Conservation (phyloP, 2,797 vertebrate species). For the Acanthopagrus latus region DNA sequence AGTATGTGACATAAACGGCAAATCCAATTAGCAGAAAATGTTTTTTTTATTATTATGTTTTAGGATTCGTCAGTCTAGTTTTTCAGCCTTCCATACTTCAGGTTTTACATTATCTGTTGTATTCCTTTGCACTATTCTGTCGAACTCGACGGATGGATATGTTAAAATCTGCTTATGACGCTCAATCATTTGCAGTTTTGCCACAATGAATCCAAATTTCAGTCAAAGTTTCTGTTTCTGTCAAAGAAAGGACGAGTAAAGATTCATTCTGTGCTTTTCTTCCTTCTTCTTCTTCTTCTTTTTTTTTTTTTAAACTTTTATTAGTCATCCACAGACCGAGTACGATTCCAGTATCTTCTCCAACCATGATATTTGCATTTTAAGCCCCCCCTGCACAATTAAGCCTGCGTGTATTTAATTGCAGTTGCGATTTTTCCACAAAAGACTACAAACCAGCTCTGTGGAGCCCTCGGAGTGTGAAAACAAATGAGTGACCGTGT, state of each 20-base stretch:
- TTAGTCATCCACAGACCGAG: not conserved
- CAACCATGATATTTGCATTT: not conserved
- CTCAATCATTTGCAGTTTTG: not conserved
- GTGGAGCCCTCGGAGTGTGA: not conserved
- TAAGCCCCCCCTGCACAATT: not conserved
- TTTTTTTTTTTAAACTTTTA: not conserved
- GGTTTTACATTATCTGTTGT: not conserved
- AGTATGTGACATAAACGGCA: slow-evolving; percentile 9
- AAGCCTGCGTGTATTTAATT: not conserved
- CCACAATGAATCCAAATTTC: too few relatives aligned
- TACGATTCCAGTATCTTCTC: not conserved
- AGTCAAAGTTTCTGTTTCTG: not conserved
- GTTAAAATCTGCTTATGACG: not conserved
- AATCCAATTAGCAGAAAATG: not conserved
- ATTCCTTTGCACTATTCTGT: not conserved
- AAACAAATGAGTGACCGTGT: not conserved
- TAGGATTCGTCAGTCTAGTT: slow-evolving; percentile 6
- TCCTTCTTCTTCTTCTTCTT: fast-evolving
- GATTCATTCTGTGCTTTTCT: not conserved
- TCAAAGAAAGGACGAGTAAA: not conserved
- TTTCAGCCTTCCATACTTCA: not conserved
- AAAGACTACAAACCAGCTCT: slow-evolving; percentile 5
- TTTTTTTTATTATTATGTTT: not conserved
- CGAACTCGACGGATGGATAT: not conserved
- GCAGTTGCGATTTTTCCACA: not conserved